These are phyloP conservation scores for Schizothorax lantsangensis DNA, from an alignment of 2,797 vertebrate species.

Conservation along the genomic window DNA sequence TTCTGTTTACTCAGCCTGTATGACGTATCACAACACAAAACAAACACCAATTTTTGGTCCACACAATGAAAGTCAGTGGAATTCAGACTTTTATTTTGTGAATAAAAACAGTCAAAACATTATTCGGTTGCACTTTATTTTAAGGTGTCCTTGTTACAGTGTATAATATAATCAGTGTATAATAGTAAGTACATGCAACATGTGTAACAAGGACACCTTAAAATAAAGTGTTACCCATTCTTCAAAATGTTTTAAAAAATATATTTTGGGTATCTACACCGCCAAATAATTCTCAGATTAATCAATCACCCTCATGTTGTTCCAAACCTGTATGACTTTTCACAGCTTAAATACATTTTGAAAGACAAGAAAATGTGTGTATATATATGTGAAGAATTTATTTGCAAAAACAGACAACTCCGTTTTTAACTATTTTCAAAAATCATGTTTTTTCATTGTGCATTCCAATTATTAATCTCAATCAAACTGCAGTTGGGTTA, in stretches of 20 bases:
- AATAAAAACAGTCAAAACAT: background rate
- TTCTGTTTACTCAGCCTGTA: background rate
- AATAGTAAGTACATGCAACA: background rate
- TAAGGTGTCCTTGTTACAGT: background rate
- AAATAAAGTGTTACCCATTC: background rate
- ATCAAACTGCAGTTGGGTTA: no score
- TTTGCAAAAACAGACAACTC: no score
- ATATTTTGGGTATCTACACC: background rate
- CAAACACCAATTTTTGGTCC: background rate
- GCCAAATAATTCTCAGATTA: no score
- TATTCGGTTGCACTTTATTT: background rate
- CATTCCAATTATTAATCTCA: no score
- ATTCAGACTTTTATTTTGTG: background rate
- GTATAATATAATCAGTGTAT: no score
- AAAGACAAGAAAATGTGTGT: background rate
- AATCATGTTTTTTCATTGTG: no score
- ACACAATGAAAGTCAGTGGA: background rate
- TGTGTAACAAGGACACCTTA: background rate
- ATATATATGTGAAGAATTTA: no score
- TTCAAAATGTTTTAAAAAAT: background rate
- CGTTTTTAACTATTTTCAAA: no score
- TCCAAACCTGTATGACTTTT: background rate
- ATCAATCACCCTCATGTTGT: background rate
- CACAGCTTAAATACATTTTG: background rate
- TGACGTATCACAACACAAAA: background rate